These are phyloP conservation scores for Meandrusa payeni DNA, from an alignment of 2,888 invertebrate species.

Conservation along the genomic window DNA sequence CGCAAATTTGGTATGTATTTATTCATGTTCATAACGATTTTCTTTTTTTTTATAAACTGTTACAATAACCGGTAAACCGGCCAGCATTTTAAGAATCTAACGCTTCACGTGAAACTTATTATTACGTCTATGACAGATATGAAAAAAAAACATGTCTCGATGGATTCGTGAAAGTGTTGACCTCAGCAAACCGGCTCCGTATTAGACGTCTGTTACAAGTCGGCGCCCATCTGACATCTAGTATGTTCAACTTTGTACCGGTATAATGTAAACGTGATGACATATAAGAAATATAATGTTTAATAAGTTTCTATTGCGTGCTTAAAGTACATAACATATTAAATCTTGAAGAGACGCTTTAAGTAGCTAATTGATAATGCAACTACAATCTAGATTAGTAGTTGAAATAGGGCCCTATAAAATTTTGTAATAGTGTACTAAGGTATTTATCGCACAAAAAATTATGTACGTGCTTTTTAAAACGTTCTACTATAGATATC, in stretches of 20 bases:
- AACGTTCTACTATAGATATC: no score
- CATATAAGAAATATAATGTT: conserved; percentile 2
- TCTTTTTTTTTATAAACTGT: background rate
- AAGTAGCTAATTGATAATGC: no score
- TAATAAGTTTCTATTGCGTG: no score
- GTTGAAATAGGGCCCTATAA: no score
- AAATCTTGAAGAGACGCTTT: no score
- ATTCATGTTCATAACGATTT: background rate
- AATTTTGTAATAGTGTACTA: no score
- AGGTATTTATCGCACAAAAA: no score
- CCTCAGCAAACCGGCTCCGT: conserved; percentile 54
- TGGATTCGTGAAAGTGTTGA: conserved; percentile 66
- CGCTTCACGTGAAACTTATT: conserved; percentile 24
- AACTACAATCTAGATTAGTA: no score
- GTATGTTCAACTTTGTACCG: conserved; percentile 31
- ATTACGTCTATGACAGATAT: conserved; percentile 50
- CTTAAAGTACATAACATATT: no score
- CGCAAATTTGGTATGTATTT: no score
- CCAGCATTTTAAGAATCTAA: conserved; percentile 8
- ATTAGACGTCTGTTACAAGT: conserved; percentile 22
- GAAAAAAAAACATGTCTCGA: conserved; percentile 46
- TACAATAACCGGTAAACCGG: background rate
- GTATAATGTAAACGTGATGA: conserved; percentile 2
- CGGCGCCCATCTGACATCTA: conserved; percentile 28
- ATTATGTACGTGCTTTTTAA: no score